phyloP scores from a whole-genome alignment of 2,888 invertebrate species.

The Eupithecia tripunctaria region DNA sequence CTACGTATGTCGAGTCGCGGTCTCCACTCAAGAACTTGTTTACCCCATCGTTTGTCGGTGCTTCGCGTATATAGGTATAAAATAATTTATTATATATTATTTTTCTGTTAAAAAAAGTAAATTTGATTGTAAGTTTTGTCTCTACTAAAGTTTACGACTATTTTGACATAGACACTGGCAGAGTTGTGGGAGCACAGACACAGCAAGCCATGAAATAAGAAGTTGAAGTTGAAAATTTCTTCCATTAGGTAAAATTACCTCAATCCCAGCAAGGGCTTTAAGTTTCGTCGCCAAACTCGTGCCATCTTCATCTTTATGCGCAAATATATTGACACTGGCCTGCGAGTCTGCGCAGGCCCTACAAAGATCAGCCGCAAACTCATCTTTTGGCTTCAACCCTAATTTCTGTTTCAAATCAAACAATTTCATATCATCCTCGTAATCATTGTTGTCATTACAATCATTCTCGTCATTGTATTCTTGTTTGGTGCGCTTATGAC shows the following conservation, averaged over 20 bases:
- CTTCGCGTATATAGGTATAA: too few relatives aligned
- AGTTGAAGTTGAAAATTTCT: too few relatives aligned
- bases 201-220: too few relatives aligned
- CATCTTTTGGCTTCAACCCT: slow-evolving; percentile 60
- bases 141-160: too few relatives aligned
- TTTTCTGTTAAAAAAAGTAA: too few relatives aligned
- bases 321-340: slow-evolving; percentile 66
- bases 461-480: slow-evolving; percentile 32
- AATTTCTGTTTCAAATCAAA: slow-evolving; percentile 70
- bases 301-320: slow-evolving; percentile 62
- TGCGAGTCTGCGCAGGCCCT: slow-evolving; percentile 66
- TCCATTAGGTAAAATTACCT: slow-evolving; percentile 62
- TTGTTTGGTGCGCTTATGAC: slow-evolving; percentile 49
- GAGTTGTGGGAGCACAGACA: too few relatives aligned
- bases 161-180: too few relatives aligned
- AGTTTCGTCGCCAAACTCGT: slow-evolving; percentile 68
- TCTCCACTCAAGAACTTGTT: too few relatives aligned
- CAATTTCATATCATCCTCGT: slow-evolving; percentile 75
- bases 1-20: too few relatives aligned
- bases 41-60: too few relatives aligned
- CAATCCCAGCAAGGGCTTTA: slow-evolving; percentile 65
- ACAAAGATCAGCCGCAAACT: slow-evolving; percentile 60
- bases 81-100: too few relatives aligned
- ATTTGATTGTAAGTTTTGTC: too few relatives aligned
- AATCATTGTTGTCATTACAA: slow-evolving; percentile 58